These are phyloP conservation scores for Dryomyza anilis DNA, from an alignment of 2,888 invertebrate species.

Conservation along the genomic window DNA sequence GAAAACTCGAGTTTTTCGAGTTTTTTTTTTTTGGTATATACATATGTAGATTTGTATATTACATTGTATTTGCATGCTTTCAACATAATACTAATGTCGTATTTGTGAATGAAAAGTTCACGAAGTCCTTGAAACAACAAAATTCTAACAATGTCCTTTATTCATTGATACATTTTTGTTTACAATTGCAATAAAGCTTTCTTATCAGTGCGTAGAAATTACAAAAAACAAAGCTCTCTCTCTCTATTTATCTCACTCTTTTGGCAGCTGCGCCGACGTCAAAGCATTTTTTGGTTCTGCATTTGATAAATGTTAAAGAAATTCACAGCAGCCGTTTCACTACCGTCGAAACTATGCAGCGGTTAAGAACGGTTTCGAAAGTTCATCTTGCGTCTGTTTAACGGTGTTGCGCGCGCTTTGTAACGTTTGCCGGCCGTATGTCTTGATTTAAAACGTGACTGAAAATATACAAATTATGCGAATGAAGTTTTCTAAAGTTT, in stretches of 20 bases:
- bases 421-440: background rate
- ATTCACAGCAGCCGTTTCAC: background rate
- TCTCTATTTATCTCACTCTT: background rate
- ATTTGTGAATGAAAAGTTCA: constrained; percentile 14
- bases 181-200: background rate
- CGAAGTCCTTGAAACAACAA: background rate
- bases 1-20: too few relatives aligned
- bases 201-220: background rate
- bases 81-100: too few relatives aligned
- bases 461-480: background rate
- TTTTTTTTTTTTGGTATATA: too few relatives aligned
- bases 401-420: background rate
- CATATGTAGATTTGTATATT: too few relatives aligned
- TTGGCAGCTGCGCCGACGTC: background rate
- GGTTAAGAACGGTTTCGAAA: background rate
- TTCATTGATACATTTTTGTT: background rate
- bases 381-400: background rate
- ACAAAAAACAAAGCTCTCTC: background rate
- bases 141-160: background rate
- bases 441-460: background rate
- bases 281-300: background rate
- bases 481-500: too few relatives aligned
- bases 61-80: too few relatives aligned
- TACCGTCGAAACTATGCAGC: background rate
- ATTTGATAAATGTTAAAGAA: background rate